Conservation (phyloP, 2,888 invertebrate species). For the Limnephilus marmoratus region DNA sequence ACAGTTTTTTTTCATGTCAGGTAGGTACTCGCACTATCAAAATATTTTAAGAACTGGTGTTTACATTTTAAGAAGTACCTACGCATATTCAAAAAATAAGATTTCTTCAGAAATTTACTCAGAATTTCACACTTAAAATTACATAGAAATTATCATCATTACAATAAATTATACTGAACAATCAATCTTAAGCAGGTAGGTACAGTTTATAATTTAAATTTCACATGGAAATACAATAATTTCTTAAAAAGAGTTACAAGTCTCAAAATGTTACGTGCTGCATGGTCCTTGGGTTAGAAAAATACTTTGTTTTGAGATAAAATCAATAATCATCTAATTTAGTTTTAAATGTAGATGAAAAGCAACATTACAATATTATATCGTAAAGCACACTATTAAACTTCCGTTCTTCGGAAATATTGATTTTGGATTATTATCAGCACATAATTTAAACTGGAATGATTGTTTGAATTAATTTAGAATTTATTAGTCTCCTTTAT, state of each 20-base stretch:
- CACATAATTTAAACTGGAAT: neutral
- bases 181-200: neutral
- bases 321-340: too few relatives aligned
- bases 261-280: neutral
- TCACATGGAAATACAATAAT: neutral
- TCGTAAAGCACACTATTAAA: too few relatives aligned
- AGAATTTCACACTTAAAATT: neutral
- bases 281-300: neutral
- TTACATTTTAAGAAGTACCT: neutral
- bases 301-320: neutral
- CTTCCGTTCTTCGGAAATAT: too few relatives aligned
- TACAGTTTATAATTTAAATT: neutral
- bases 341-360: too few relatives aligned
- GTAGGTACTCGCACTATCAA: neutral
- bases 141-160: neutral
- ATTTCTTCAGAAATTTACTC: neutral
- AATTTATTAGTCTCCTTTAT: conserved; percentile 21
- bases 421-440: too few relatives aligned
- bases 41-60: neutral
- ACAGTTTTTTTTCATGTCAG: neutral
- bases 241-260: neutral
- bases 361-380: too few relatives aligned
- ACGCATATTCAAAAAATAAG: neutral
- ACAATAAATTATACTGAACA: neutral
- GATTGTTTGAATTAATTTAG: conserved; percentile 15